A percentile compares a stretch with the other conserved stretches of the same genome.
phyloP scores from a whole-genome alignment of 1,140 invertebrate genomes.

The Trichogramma pretiosum region DNA sequence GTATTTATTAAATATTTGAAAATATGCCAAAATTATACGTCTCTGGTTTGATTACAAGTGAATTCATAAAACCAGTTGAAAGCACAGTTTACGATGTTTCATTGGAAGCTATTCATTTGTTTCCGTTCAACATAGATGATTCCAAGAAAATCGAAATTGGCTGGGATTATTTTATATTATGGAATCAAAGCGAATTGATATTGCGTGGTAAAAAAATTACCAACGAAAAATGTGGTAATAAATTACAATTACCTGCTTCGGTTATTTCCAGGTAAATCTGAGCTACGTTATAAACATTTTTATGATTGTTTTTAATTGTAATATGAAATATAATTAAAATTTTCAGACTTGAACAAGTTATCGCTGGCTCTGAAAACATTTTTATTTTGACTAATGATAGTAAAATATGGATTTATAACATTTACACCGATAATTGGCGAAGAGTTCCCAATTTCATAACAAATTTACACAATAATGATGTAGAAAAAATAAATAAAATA shows the following conservation, averaged over 20 bases:
- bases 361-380: slow-evolving; percentile 27
- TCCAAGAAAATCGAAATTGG: slow-evolving; percentile 35
- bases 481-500: slow-evolving; percentile 33
- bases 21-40: slow-evolving; percentile 30
- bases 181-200: slow-evolving; percentile 27
- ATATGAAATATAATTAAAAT: too few relatives aligned
- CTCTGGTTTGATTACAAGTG: slow-evolving; percentile 29
- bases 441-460: slow-evolving; percentile 29
- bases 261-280: slow-evolving; percentile 12
- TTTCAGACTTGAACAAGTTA: slow-evolving; percentile 29
- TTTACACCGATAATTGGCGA: slow-evolving; percentile 34
- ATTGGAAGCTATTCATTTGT: too few relatives aligned
- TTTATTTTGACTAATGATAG: slow-evolving; percentile 26
- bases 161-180: slow-evolving; percentile 38
- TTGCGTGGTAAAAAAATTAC: too few relatives aligned
- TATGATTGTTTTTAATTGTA: slow-evolving; percentile 6
- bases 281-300: slow-evolving; percentile 20
- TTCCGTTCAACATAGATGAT: too few relatives aligned
- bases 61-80: too few relatives aligned
- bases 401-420: slow-evolving; percentile 34
- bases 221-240: too few relatives aligned
- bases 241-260: slow-evolving; percentile 6
- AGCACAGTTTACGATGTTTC: too few relatives aligned
- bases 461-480: slow-evolving; percentile 10
- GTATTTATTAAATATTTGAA: slow-evolving; percentile 8